Conservation (phyloP, 2,888 invertebrate species). For the Empis stercorea region DNA sequence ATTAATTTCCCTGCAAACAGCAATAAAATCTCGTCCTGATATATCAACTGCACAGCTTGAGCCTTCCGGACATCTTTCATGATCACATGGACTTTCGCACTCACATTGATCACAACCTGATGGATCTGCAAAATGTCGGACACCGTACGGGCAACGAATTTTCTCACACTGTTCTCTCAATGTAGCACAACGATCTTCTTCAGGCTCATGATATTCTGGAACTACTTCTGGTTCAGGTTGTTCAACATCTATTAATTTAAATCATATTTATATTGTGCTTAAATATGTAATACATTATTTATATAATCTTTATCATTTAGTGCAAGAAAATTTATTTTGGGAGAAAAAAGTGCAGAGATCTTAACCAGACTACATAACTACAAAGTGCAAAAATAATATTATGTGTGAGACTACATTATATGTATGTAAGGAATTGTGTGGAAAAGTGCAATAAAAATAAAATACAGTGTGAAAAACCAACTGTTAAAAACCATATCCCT, state of each 20-base stretch:
- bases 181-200: neutral
- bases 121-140: conserved; percentile 45
- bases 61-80: conserved; percentile 45
- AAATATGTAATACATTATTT: no score
- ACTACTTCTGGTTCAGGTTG: neutral
- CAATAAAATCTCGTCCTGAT: conserved; percentile 23
- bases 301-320: no score
- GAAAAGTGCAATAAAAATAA: no score
- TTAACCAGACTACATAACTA: no score
- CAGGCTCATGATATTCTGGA: neutral
- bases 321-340: neutral
- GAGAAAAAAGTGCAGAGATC: neutral
- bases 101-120: conserved; percentile 58
- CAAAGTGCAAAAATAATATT: no score
- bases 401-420: no score
- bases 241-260: neutral
- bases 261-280: neutral
- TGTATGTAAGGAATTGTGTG: no score
- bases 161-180: conserved; percentile 39
- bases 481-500: conserved; percentile 13
- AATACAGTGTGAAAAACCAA: no score
- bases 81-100: conserved; percentile 62
- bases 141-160: conserved; percentile 59
- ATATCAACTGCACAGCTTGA: conserved; percentile 57
- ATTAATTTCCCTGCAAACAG: conserved; percentile 35